Conservation (phyloP, 2,797 vertebrate genomes). For the Ispidina picta region DNA sequence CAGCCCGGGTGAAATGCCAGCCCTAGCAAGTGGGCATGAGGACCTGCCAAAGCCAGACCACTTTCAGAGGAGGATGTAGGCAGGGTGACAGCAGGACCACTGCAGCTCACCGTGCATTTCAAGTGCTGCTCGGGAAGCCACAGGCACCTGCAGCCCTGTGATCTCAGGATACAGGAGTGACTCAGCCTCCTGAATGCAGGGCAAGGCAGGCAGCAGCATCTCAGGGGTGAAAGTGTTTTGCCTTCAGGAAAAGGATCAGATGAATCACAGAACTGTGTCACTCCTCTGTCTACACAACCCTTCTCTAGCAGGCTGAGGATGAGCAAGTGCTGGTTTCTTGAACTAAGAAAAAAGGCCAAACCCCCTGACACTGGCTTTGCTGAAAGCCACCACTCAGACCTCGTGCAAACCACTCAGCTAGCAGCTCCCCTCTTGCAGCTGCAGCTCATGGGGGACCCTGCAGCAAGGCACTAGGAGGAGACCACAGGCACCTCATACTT, state of each 20-base stretch:
- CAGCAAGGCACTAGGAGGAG: neutral
- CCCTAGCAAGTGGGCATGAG: neutral
- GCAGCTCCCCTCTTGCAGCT: neutral
- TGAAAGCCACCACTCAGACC: neutral
- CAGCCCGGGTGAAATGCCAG: neutral
- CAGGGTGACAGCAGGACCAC: neutral
- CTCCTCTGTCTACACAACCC: neutral
- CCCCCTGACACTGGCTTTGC: neutral
- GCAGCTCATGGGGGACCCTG: accelerated
- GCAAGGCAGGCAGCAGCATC: neutral
- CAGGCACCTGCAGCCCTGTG: neutral
- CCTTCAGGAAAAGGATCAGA: neutral
- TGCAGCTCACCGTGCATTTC: neutral
- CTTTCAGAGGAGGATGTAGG: neutral
- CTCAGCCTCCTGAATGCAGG: neutral
- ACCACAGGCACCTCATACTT: neutral
- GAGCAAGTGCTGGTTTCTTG: neutral
- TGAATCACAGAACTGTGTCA: neutral
- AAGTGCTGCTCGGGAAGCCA: neutral
- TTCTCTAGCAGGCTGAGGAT: neutral
- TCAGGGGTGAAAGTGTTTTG: neutral
- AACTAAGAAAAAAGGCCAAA: neutral
- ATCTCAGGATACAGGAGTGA: neutral
- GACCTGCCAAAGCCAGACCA: neutral
- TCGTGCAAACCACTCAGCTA: neutral